Evolutionary conservation across 2,888 invertebrate genomes (phyloP).

Genomic region (Caenorhabditis imperialis): DNA sequence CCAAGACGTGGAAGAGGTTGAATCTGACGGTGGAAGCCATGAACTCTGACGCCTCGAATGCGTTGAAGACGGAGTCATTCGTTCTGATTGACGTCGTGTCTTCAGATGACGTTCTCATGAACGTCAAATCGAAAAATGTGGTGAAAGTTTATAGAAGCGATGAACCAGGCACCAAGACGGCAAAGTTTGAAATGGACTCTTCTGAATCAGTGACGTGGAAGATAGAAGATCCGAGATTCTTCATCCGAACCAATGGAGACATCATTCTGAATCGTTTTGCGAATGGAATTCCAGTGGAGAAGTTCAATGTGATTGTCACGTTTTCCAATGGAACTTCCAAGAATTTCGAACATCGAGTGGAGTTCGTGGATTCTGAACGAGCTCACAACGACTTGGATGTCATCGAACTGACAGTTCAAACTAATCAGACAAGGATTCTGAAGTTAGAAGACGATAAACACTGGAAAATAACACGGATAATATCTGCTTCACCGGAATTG

Average conservation of each 20-base stretch:
- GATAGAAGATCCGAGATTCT: constrained; percentile 23
- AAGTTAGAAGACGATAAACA: constrained; percentile 6
- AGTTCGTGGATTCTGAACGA: constrained; percentile 14
- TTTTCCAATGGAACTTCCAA: constrained; percentile 4
- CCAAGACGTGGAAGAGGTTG: constrained; percentile 8
- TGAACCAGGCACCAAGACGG: constrained; percentile 11
- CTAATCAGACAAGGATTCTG: not conserved
- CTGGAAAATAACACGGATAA: constrained; percentile 12
- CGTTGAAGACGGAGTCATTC: constrained; percentile 7
- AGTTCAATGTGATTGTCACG: constrained; percentile 1
- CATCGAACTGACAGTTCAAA: not conserved
- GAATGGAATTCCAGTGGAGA: not conserved
- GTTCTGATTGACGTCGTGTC: constrained; percentile 12
- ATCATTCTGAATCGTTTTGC: constrained; percentile 11
- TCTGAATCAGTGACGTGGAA: constrained; percentile 24
- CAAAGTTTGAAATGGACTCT: constrained; percentile 24
- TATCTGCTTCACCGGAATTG: constrained; percentile 1
- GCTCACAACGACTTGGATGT: constrained; percentile 13
- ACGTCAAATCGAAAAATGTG: constrained; percentile 11
- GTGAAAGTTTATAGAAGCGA: constrained; percentile 34
- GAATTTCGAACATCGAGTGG: constrained; percentile 9
- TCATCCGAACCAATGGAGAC: constrained; percentile 20
- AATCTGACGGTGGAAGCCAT: constrained; percentile 37
- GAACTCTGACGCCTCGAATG: constrained; percentile 6
- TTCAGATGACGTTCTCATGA: constrained; percentile 1